Percentiles rank a stretch among this genome's conserved stretches.
phyloP scores from a whole-genome alignment of 2,888 invertebrate species.

The Polyommatus iphigenia region DNA sequence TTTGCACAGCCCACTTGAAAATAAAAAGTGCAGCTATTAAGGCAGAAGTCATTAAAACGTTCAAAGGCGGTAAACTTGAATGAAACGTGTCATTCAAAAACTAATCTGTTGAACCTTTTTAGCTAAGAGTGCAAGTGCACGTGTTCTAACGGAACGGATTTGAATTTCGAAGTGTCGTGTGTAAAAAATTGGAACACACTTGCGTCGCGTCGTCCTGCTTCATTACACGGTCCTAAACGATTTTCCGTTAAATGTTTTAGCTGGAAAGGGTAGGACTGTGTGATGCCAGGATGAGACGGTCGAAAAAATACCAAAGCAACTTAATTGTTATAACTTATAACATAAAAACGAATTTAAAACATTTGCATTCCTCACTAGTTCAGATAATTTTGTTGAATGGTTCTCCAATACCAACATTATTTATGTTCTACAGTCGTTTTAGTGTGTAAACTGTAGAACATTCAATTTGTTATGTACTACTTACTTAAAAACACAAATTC shows the following conservation, averaged over 20 bases:
- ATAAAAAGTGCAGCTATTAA: background rate
- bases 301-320: background rate
- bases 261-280: background rate
- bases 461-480: background rate
- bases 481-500: background rate
- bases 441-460: background rate
- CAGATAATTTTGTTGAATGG: too few relatives aligned
- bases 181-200: constrained; percentile 24
- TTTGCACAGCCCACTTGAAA: background rate
- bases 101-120: constrained; percentile 25
- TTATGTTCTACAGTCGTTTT: background rate
- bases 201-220: constrained; percentile 29
- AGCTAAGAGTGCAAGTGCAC: constrained; percentile 34
- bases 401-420: background rate
- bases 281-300: background rate
- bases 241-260: constrained; percentile 26
- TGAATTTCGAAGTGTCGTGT: constrained; percentile 36
- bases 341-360: too few relatives aligned
- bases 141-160: constrained; percentile 40
- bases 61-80: constrained; percentile 34
- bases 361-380: too few relatives aligned
- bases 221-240: constrained; percentile 23
- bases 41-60: background rate
- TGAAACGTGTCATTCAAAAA: constrained; percentile 3
- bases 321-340: background rate